These are phyloP conservation scores for Falco naumanni DNA, from an alignment of 2,797 vertebrate genomes.

Conservation along the genomic window DNA sequence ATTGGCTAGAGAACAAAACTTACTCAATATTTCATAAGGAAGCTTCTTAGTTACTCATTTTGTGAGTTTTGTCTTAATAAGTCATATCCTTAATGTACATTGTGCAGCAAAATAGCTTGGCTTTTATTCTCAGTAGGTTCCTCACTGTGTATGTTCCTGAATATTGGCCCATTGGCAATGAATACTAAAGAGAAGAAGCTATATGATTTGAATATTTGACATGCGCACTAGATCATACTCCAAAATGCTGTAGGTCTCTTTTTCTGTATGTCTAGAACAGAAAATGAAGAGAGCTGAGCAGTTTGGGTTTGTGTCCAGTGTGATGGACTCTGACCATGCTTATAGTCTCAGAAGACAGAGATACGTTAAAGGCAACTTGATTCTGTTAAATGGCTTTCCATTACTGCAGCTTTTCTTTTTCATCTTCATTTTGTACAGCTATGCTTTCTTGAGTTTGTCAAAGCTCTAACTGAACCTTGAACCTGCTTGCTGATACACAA, in stretches of 20 bases:
- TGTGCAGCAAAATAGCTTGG: neutral
- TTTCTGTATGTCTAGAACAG: neutral
- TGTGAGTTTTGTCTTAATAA: conserved; percentile 16
- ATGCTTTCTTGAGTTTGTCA: neutral
- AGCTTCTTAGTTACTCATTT: conserved; percentile 7
- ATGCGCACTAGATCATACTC: neutral
- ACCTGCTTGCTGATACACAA: neutral
- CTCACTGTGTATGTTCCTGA: conserved; percentile 2
- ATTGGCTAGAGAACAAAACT: conserved; percentile 26
- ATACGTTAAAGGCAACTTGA: neutral
- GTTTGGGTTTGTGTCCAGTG: neutral
- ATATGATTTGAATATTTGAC: neutral
- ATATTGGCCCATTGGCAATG: neutral
- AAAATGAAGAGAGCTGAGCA: neutral
- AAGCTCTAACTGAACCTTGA: neutral
- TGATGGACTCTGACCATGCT: neutral
- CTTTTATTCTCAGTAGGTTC: conserved; percentile 27
- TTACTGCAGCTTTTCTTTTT: neutral
- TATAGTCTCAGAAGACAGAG: neutral
- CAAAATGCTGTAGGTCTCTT: neutral
- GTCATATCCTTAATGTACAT: neutral
- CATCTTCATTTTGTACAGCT: neutral
- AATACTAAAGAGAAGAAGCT: neutral
- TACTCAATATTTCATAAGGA: conserved; percentile 27
- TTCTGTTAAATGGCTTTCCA: neutral